Percentiles rank a stretch among this genome's conserved stretches.
Evolutionary conservation across 2,113 vertebrate species (phyloP).

Genomic region (Erythrocercus mccallii): DNA sequence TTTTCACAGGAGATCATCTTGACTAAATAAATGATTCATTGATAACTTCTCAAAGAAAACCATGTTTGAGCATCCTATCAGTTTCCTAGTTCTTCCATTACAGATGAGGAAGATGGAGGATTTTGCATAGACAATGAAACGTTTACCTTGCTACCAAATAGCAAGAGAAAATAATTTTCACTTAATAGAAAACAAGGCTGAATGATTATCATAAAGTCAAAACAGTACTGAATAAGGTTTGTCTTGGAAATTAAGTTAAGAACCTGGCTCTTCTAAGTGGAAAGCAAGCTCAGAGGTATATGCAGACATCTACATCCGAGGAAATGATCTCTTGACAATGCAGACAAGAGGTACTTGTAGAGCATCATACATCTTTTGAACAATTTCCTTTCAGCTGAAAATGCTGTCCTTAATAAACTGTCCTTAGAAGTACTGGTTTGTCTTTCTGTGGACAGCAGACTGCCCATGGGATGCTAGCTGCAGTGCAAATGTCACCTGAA

Average conservation of each 20-base stretch:
- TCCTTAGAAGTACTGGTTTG: not conserved
- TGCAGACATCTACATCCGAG: not conserved
- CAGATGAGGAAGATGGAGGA: not conserved
- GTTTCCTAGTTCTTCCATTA: not conserved
- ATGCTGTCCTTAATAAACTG: not conserved
- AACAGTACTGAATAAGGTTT: not conserved
- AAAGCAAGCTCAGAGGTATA: not conserved
- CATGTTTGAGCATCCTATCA: not conserved
- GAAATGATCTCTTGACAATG: not conserved
- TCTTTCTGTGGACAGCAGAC: not conserved
- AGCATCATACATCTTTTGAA: not conserved
- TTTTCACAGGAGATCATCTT: not conserved
- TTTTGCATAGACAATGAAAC: not conserved
- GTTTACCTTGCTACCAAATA: not conserved
- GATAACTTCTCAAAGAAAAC: constrained; percentile 23
- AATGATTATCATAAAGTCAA: not conserved
- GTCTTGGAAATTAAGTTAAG: not conserved
- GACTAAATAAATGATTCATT: not conserved
- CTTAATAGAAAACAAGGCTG: not conserved
- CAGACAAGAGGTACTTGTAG: not conserved
- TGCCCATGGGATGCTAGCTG: not conserved
- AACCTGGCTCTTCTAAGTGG: not conserved
- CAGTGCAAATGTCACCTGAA: not conserved
- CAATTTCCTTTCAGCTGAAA: not conserved
- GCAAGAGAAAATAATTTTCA: constrained; percentile 2